Base-by-base conservation (phyloP, 2,113 vertebrate species). In the Epinephelus cyanopodus region DNA sequence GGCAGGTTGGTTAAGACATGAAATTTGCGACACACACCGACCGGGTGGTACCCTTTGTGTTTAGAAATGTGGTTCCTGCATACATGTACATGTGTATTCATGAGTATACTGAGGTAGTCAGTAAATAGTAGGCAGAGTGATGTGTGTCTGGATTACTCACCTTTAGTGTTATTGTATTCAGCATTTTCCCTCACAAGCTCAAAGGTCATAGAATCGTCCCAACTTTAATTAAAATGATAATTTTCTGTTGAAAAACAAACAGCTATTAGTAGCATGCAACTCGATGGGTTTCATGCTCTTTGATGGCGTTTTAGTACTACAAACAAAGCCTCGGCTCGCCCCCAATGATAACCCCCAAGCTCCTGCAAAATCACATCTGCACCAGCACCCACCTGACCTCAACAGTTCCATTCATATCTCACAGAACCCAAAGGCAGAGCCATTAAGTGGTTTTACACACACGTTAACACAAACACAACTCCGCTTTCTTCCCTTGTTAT, bases 401-500 rank as follows among this genome's bases (percentile, higher is more conserved):
- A 82, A 65, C 0, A 5, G 52, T 68, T 82, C 54, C 57, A 57
- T 72, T 83, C 61, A 60, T 25, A 39, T 25, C 50, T 19, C 21
- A 23, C 47, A 74, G 66, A 53, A 70, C 56, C 63, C 18, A 73
- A 19, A 72, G 23, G 48, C 25, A 48, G 25, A 77, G 45, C 47
- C 15, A 42, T 81, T 27, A 65, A 71, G 58, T 58, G 50, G 45
- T 56, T 75, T 64, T 47, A 62, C 50, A 8, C 29, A 37, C 17
- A 77, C 5, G 17, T 48, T 70, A 50, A 57, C 29, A 74, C 66
- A 84, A 53, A 84, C 70, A 81, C 64, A 81, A 23, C 25, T n/a
- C 23, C 48, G 37, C 74, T 74, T 83, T 83, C 57, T 39, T 69
- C 57, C 37, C 66, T 68, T 53, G 39, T 70, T 72, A 77, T 81